phyloP scores from a whole-genome alignment of 92 coral and sea anemone genomes.

The Pocillopora grandis region DNA sequence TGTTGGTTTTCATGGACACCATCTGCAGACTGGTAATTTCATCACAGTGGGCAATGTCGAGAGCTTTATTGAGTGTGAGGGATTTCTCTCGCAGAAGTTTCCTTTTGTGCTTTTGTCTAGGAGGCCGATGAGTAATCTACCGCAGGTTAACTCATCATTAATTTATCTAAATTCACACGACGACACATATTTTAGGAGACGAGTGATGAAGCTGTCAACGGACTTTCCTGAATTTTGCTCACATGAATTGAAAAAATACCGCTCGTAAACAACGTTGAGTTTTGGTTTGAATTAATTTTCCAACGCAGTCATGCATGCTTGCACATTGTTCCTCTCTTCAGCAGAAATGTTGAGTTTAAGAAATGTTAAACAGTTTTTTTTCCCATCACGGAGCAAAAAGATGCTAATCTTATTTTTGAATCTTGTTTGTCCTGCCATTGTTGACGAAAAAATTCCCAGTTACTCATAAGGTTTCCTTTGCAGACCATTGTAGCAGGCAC shows the following conservation, averaged over 20 bases:
- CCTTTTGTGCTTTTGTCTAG: background rate
- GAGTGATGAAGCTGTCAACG: constrained; percentile 22
- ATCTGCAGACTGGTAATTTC: background rate
- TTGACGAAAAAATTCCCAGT: too few species aligned
- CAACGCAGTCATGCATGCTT: background rate
- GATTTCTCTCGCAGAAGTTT: constrained; percentile 1
- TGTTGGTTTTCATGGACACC: background rate
- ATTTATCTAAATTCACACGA: constrained; percentile 26
- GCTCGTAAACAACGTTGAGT: constrained; percentile 50
- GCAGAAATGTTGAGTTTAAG: too few species aligned
- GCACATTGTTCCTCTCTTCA: too few species aligned
- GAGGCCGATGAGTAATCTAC: constrained; percentile 38
- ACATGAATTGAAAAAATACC: constrained; percentile 22
- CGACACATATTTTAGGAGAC: background rate
- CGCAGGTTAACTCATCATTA: constrained; percentile 28
- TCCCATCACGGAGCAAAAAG: too few species aligned
- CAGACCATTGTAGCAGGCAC: too few species aligned
- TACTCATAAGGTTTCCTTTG: too few species aligned
- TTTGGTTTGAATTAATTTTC: constrained; percentile 53
- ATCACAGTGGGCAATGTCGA: constrained; percentile 13
- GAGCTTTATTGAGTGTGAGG: background rate
- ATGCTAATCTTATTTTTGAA: too few species aligned
- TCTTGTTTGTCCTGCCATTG: too few species aligned
- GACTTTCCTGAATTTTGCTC: constrained; percentile 23
- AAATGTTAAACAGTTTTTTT: too few species aligned